A percentile compares a stretch with the other conserved stretches of the same genome.
phyloP scores from a whole-genome alignment of 2,113 vertebrate species.

The Microcebus griseorufus region DNA sequence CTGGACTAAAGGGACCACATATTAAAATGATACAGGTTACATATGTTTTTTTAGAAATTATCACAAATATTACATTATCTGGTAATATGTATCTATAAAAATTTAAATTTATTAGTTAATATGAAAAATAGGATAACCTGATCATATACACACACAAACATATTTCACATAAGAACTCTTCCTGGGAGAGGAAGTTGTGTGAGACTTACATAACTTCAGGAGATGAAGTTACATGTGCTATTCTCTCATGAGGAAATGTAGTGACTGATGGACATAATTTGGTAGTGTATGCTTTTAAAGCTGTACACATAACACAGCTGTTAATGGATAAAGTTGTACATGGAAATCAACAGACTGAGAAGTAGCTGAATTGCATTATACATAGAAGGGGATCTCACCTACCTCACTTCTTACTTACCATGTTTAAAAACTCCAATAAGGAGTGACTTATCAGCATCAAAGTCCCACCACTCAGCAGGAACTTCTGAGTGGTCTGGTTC shows the following conservation, averaged over 20 bases:
- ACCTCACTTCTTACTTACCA: conserved; percentile 85
- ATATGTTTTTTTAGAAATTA: conserved; percentile 28
- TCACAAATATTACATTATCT: background rate
- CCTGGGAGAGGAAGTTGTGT: background rate
- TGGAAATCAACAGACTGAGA: background rate
- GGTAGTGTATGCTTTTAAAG: background rate
- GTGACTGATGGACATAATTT: background rate
- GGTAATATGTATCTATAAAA: background rate
- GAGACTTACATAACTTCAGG: background rate
- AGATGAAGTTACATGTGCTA: background rate
- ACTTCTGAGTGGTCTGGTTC: conserved; percentile 97
- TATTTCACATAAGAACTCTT: background rate
- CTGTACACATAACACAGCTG: background rate
- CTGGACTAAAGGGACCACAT: background rate
- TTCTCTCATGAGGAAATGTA: background rate
- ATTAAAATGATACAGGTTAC: conserved; percentile 17
- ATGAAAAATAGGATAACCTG: background rate
- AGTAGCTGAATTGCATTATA: background rate
- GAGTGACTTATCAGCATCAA: conserved; percentile 95
- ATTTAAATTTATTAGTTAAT: conserved; percentile 11
- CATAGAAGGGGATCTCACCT: background rate
- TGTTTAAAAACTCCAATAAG: conserved; percentile 97
- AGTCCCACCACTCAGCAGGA: conserved; percentile 97
- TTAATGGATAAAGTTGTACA: background rate
- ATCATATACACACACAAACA: background rate